Conservation (phyloP, 2,113 vertebrate genomes). For the Hydrochoerus hydrochaeris region DNA sequence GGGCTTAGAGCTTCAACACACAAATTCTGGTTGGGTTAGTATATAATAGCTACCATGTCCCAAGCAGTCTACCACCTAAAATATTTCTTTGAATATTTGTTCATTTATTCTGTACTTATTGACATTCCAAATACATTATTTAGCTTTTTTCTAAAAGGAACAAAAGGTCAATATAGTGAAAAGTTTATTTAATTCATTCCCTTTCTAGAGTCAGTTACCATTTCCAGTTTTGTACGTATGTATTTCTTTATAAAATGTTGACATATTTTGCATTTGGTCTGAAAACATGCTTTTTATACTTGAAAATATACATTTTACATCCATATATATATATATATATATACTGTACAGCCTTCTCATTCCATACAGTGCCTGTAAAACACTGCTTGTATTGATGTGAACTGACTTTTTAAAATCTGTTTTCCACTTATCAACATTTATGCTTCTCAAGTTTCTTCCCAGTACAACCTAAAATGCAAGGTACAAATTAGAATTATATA, state of each 20-base stretch:
- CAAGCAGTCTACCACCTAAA: not conserved
- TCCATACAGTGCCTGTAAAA: not conserved
- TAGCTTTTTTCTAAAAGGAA: not conserved
- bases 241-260: conserved; percentile 1
- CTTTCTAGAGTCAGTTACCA: not conserved
- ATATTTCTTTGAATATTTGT: not conserved
- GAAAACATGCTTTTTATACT: not conserved
- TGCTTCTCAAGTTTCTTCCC: not conserved
- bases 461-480: not conserved
- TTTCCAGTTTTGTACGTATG: not conserved
- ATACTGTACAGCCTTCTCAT: not conserved
- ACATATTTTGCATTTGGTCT: not conserved
- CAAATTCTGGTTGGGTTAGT: not conserved
- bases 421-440: not conserved
- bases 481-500: not conserved
- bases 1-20: not conserved
- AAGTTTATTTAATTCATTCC: not conserved
- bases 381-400: not conserved
- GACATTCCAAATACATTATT: not conserved
- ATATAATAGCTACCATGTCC: not conserved
- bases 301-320: not conserved
- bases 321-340: not conserved
- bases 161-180: not conserved
- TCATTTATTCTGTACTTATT: not conserved
- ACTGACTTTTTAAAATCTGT: not conserved